These are phyloP conservation scores for Hyalella azteca DNA, from an alignment of 2,888 invertebrate genomes.

Conservation along the genomic window DNA sequence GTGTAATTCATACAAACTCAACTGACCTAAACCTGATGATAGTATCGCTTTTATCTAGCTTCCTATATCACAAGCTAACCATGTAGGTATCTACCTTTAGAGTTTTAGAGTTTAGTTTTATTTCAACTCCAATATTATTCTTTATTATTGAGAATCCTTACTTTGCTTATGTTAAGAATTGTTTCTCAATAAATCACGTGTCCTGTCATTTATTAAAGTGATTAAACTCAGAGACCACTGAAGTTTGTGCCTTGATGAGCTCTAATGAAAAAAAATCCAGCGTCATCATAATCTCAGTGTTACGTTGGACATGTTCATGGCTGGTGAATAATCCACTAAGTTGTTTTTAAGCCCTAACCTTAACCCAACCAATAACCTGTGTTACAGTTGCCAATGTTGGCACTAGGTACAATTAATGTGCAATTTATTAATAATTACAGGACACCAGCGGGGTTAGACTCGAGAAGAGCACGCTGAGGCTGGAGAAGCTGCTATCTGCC, in stretches of 20 bases:
- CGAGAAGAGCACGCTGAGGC: constrained; percentile 47
- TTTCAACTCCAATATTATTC: background rate
- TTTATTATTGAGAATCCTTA: no score
- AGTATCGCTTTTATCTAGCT: no score
- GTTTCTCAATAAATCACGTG: background rate
- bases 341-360: background rate
- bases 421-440: constrained; percentile 19
- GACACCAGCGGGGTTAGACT: constrained; percentile 41
- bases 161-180: background rate
- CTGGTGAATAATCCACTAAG: no score
- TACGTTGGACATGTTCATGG: no score
- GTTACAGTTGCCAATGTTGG: no score
- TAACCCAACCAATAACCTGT: no score
- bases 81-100: background rate
- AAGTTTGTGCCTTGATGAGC: background rate
- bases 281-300: background rate
- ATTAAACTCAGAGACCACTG: background rate
- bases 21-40: no score
- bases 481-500: constrained; percentile 51
- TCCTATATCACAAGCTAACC: background rate
- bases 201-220: background rate
- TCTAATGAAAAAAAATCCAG: background rate
- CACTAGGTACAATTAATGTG: no score
- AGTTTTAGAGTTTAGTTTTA: background rate
- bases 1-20: no score